Conservation (phyloP, 1,140 invertebrate genomes). For the Ditylenchus dipsaci region DNA sequence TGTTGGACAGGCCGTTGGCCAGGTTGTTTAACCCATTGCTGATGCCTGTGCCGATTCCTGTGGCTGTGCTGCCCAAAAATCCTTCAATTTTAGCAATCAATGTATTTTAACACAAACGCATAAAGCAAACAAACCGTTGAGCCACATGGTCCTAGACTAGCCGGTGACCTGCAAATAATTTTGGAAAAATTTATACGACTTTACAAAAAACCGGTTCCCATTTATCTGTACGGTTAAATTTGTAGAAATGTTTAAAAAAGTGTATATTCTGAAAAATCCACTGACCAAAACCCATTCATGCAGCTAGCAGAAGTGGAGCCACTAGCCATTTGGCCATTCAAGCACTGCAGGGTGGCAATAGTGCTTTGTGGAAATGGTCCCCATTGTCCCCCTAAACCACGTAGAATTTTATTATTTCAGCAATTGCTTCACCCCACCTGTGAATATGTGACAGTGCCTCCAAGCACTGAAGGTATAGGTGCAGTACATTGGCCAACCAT, state of each 20-base stretch:
- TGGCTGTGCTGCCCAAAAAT: too few relatives aligned
- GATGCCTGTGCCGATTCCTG: background rate
- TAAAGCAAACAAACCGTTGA: background rate
- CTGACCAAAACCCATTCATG: slow-evolving; percentile 3
- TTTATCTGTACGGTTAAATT: too few relatives aligned
- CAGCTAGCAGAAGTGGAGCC: background rate
- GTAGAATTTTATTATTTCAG: too few relatives aligned
- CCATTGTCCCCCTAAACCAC: background rate
- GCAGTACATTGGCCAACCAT: background rate
- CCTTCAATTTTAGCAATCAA: background rate
- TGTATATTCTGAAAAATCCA: too few relatives aligned
- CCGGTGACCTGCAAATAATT: background rate
- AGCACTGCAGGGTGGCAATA: slow-evolving; percentile 20
- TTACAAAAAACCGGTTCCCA: background rate
- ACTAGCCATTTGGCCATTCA: slow-evolving; percentile 17
- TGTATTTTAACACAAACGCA: too few relatives aligned
- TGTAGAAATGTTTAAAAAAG: too few relatives aligned
- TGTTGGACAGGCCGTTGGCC: background rate
- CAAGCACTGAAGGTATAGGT: slow-evolving; percentile 2
- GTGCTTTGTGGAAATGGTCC: slow-evolving; percentile 13
- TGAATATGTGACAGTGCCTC: slow-evolving; percentile 11
- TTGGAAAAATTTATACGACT: background rate
- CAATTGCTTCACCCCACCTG: background rate
- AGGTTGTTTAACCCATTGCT: background rate
- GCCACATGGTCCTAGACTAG: slow-evolving; percentile 15